Evolutionary conservation across 2,888 invertebrate species (phyloP), one percentile per base, ranked within the genome.

Genomic region (Dicyrtomina minuta): DNA sequence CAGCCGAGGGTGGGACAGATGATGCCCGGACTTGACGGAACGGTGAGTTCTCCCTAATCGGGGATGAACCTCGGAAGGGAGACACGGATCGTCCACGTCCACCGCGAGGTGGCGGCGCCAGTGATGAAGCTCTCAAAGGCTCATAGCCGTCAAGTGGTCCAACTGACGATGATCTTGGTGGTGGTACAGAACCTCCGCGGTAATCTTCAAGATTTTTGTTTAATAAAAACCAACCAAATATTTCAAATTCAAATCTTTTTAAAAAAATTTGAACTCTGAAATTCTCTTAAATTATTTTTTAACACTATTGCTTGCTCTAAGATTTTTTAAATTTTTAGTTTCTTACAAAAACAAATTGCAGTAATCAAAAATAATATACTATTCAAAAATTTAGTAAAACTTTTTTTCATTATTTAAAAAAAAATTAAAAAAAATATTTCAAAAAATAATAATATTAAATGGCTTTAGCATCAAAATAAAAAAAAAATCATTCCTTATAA

Each of bases 121-220:
- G 22, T 41, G 65, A 65, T 39, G 65, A 55, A 6, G 53, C 65
- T 20, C 65, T 65, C n/a, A 53, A 55, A 1, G 65, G 55, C 26
- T 65, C 65, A 24, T 41, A 55, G 27, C n/a, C 44, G 20, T 41
- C 17, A 41, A 41, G n/a, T 41, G 55, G 65, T 43, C 59, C 26
- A 15, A 69, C 62, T 15, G 59, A 59, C 12, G 59, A n/a, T 39
- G 59, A n/a, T 33, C 53, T 55, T 46, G 72, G 72, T 68, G 75
- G 73, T 44, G 60, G 60, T 10, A 60, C 41, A 17, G 60, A 60
- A 41, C 60, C 44, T 10, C 60, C 60, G 26, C 61, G 61, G 41
- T 61, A 61, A 17, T 61, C 61, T 2, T 61, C 61, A 24, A 26
- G n/a, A n/a, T n/a, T n/a, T n/a, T n/a, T n/a, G 58, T 26, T 13